Conservation (phyloP, 2,113 vertebrate genomes). For the Pontoporia blainvillei region DNA sequence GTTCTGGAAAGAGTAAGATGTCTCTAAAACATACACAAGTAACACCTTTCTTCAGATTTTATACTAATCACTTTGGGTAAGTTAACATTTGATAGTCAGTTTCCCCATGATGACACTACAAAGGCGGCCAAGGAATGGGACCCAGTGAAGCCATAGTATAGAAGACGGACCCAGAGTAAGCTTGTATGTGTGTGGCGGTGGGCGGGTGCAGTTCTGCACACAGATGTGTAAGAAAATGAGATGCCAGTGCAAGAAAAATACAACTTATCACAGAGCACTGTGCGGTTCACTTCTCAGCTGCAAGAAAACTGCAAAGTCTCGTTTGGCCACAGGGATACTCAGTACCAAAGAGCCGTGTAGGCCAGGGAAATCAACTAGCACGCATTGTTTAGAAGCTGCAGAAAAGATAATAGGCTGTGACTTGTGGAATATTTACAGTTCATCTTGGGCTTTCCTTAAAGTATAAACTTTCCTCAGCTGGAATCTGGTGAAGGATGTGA, state of each 20-base stretch:
- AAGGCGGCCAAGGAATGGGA: neutral
- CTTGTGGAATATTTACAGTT: neutral
- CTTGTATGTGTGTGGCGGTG: neutral
- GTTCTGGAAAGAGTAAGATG: neutral
- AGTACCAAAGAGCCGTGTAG: neutral
- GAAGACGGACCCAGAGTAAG: neutral
- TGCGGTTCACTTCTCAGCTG: neutral
- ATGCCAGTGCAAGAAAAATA: neutral
- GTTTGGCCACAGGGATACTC: neutral
- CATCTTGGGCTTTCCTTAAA: constrained; percentile 28
- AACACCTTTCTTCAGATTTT: neutral
- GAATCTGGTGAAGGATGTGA: constrained; percentile 32
- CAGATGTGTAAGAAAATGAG: neutral
- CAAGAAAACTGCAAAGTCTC: neutral
- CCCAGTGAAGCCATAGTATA: neutral
- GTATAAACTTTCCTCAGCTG: constrained; percentile 16
- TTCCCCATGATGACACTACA: neutral
- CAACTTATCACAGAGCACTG: neutral
- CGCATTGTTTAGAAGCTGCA: constrained; percentile 5
- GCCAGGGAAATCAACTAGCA: neutral
- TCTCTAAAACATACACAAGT: neutral
- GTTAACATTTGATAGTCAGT: neutral
- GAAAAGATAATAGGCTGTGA: neutral
- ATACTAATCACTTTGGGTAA: neutral
- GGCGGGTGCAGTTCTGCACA: neutral